Evolutionary conservation across 92 coral and sea anemone genomes (phyloP).

Genomic region (Anthopleura xanthogrammica): DNA sequence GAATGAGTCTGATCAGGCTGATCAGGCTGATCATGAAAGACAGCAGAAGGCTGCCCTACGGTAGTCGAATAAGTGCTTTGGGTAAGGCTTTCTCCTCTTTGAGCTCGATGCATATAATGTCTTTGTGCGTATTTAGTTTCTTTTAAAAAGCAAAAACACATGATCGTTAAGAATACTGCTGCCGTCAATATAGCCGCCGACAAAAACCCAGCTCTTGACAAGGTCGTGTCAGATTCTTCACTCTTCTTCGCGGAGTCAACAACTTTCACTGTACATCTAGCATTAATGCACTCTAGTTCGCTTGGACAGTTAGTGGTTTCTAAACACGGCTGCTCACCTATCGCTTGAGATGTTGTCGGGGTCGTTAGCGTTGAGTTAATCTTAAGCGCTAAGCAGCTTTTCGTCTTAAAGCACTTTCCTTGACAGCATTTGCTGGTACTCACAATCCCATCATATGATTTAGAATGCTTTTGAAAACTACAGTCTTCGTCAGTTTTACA

Average conservation of each 20-base stretch:
- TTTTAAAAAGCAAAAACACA: slow-evolving; percentile 63
- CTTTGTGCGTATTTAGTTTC: slow-evolving; percentile 53
- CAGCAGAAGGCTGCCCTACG: neutral
- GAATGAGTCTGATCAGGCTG: neutral
- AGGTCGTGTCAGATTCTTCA: slow-evolving; percentile 13
- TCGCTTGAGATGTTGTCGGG: slow-evolving; percentile 8
- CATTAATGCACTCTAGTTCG: slow-evolving; percentile 43
- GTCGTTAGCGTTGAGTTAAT: slow-evolving; percentile 28
- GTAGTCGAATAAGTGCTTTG: slow-evolving; percentile 1
- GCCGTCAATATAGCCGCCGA: slow-evolving; percentile 73
- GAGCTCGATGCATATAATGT: slow-evolving; percentile 32
- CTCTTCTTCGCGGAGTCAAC: slow-evolving; percentile 1
- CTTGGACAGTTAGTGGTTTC: slow-evolving; percentile 14
- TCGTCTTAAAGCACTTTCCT: slow-evolving; percentile 31
- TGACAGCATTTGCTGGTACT: slow-evolving; percentile 30
- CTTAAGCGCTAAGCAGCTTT: slow-evolving; percentile 24
- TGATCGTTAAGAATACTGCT: slow-evolving; percentile 53
- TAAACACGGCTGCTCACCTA: neutral
- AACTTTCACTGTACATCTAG: slow-evolving; percentile 26
- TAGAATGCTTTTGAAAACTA: slow-evolving; percentile 29
- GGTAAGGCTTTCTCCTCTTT: neutral
- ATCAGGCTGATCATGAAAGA: neutral
- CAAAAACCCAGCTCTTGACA: slow-evolving; percentile 63
- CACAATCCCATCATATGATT: slow-evolving; percentile 8
- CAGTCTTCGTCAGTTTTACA: slow-evolving; percentile 33